Conservation (phyloP, 2,113 vertebrate genomes). For the Rallus limicola region DNA sequence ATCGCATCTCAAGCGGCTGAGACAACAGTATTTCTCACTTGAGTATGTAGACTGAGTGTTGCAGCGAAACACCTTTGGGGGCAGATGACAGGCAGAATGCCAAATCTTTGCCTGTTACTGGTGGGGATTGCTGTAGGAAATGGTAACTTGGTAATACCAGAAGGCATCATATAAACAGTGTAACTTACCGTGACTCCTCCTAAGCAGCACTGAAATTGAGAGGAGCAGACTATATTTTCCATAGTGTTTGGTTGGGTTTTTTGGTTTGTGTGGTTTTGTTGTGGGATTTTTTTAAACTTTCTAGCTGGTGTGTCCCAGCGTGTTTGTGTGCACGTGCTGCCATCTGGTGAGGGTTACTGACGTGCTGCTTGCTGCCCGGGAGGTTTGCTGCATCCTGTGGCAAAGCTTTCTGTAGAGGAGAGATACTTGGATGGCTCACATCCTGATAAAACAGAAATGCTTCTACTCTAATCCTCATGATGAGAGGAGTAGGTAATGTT, state of each 20-base stretch:
- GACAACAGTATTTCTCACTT: background rate
- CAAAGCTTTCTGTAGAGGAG: background rate
- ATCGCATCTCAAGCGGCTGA: background rate
- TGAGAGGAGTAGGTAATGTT: background rate
- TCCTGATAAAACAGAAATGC: background rate
- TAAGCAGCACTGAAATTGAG: background rate
- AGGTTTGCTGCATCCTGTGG: too few relatives aligned
- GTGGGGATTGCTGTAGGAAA: background rate
- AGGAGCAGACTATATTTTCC: background rate
- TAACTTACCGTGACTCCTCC: background rate
- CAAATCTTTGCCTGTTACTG: background rate
- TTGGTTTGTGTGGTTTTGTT: too few relatives aligned
- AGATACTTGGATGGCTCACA: background rate
- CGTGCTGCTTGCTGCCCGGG: background rate
- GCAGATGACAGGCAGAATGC: background rate
- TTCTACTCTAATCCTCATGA: background rate
- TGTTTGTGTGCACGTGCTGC: background rate
- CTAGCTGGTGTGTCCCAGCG: rapidly evolving
- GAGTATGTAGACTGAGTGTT: background rate
- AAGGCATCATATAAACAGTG: background rate
- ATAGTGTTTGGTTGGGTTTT: too few relatives aligned
- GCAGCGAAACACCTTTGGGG: background rate
- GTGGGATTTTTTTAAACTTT: background rate
- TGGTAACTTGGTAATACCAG: background rate
- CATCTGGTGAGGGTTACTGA: background rate